Evolutionary conservation across 2,113 vertebrate genomes (phyloP).

Genomic region (Elgaria multicarinata): DNA sequence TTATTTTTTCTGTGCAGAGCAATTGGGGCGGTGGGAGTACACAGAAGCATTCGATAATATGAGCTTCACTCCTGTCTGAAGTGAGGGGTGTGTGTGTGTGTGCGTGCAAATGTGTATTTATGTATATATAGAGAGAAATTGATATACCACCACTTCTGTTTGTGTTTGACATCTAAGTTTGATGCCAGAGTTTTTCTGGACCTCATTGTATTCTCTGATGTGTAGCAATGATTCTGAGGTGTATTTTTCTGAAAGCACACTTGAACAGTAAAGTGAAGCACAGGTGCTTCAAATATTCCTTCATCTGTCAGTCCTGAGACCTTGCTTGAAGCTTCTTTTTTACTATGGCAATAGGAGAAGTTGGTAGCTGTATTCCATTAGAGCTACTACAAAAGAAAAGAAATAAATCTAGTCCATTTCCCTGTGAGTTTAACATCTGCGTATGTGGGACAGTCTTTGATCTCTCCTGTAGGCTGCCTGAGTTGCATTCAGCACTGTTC

Average conservation of each 20-base stretch:
- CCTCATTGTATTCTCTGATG: neutral
- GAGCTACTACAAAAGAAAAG: neutral
- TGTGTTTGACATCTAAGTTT: neutral
- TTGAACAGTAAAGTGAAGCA: neutral
- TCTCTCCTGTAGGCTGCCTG: neutral
- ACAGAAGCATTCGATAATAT: neutral
- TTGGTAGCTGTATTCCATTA: neutral
- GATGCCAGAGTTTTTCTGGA: neutral
- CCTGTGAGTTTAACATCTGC: neutral
- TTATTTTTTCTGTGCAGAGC: neutral
- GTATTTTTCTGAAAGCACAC: neutral
- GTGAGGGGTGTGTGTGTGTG: too few relatives aligned
- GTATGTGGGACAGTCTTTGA: neutral
- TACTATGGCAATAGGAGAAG: neutral
- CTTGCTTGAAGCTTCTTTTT: neutral
- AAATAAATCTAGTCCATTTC: neutral
- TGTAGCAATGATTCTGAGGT: neutral
- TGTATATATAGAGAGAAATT: neutral
- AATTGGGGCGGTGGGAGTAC: neutral
- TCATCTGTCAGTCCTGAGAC: neutral
- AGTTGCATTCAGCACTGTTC: neutral
- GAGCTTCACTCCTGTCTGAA: neutral
- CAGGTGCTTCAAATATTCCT: neutral
- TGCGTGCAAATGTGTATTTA: too few relatives aligned
- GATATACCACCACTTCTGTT: neutral